Conservation (phyloP, 2,113 vertebrate species). For the Mystacornis crossleyi region DNA sequence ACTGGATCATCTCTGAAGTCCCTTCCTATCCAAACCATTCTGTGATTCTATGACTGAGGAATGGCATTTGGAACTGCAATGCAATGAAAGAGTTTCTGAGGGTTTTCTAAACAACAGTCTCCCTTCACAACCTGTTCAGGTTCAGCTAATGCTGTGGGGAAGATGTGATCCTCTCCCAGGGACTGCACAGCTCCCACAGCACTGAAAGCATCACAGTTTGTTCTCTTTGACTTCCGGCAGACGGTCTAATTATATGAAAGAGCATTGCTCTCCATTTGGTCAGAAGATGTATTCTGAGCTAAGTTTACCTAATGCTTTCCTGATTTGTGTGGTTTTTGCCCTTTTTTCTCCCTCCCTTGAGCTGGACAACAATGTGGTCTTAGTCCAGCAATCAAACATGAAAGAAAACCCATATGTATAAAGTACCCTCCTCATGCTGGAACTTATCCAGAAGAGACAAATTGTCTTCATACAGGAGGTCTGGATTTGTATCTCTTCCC, state of each 20-base stretch:
- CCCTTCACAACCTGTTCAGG: neutral
- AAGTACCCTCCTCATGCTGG: slow-evolving; percentile 9
- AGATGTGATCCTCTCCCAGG: slow-evolving; percentile 36
- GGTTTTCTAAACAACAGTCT: neutral
- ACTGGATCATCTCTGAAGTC: neutral
- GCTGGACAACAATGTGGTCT: slow-evolving; percentile 34
- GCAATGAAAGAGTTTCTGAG: neutral
- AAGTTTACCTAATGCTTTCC: slow-evolving; percentile 49
- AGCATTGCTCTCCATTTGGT: slow-evolving; percentile 59
- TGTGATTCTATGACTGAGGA: neutral
- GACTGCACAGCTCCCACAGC: slow-evolving; percentile 69
- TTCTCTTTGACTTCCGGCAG: slow-evolving; percentile 77
- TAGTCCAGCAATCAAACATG: slow-evolving; percentile 50
- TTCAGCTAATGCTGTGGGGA: neutral
- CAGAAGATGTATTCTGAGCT: slow-evolving; percentile 79
- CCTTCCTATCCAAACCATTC: neutral
- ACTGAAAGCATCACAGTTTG: slow-evolving; percentile 74
- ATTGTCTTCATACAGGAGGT: neutral
- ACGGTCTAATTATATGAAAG: slow-evolving; percentile 77
- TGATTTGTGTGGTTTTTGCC: slow-evolving; percentile 20
- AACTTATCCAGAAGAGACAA: neutral
- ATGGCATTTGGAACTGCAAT: neutral
- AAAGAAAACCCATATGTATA: slow-evolving; percentile 14
- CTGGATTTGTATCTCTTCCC: neutral
- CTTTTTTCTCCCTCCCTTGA: neutral